Percentiles rank a stretch among this genome's conserved stretches.
Evolutionary conservation across 2,888 invertebrate genomes (phyloP).

Genomic region (Eugnorisma glareosa): DNA sequence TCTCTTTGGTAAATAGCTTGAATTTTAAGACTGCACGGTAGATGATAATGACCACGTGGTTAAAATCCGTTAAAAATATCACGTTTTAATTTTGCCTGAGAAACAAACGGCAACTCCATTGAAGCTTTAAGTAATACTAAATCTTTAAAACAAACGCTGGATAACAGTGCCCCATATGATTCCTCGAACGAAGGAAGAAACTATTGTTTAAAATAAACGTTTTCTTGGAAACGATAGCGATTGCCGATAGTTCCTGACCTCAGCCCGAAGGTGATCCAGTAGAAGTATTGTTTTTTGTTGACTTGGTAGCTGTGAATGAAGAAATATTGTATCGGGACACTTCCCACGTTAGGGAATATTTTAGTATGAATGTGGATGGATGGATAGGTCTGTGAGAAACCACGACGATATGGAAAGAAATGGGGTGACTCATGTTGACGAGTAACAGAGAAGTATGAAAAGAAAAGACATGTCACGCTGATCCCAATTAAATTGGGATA

Average conservation of each 20-base stretch:
- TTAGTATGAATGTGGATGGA: background rate
- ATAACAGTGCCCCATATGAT: background rate
- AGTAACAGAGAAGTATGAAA: background rate
- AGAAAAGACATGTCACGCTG: background rate
- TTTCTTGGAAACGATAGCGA: slow-evolving; percentile 48
- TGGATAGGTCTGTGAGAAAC: background rate
- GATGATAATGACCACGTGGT: background rate
- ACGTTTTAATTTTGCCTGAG: background rate
- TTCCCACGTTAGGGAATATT: slow-evolving; percentile 12
- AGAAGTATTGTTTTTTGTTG: slow-evolving; percentile 25
- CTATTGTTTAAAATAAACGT: slow-evolving; percentile 33
- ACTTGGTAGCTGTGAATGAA: slow-evolving; percentile 26
- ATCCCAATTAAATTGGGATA: background rate
- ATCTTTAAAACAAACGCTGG: background rate
- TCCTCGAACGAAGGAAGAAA: slow-evolving; percentile 4
- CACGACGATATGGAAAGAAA: background rate
- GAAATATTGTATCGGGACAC: background rate
- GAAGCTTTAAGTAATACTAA: background rate
- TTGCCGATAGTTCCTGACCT: slow-evolving; percentile 47
- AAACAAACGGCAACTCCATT: background rate
- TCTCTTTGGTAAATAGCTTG: no score
- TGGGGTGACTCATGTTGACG: background rate
- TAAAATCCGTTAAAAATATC: background rate
- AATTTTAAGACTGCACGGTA: background rate
- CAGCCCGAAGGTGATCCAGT: slow-evolving; percentile 44